Evolutionary conservation across 1,140 invertebrate genomes (phyloP), one percentile per base, ranked within the genome.

Genomic region (Geopemphigus sp.): DNA sequence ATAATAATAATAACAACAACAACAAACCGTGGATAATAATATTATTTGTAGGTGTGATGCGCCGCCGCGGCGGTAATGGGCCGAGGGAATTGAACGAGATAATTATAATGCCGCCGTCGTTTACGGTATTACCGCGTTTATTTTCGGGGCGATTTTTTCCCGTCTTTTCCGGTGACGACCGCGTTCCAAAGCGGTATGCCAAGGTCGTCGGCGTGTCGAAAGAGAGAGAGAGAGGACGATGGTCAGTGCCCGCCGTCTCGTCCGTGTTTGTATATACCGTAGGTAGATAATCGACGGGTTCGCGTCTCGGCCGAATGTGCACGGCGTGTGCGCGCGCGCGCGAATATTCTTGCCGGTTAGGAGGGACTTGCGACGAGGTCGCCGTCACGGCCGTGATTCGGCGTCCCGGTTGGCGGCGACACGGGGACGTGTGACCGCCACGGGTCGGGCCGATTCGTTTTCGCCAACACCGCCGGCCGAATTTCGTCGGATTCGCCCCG

Each of bases 31-130:
- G 45, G 66, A 68, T 68, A 68, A 68, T 68, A 68, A 4, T 68
- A 68, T 50, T 19, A 50, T 68, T 14, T n/a, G 47, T 68, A 68
- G 39, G 66, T 50, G 66, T 47, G 66, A 68, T 68, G 47, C 66
- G 39, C n/a, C 39, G 61, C 39, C 14, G 22, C n/a, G 14, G 22
- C 11, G 12, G 64, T 50, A 68, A 68, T 50, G 64, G 39, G 39
- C 22, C 66, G 66, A 68, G 22, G 32, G 63, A 45, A 66, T n/a
- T 45, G 63, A 66, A 66, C 63, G 32, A 66, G 19, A 66, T 66
- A 66, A 68, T 68, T 50, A 68, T 68, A 50, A 50, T 68, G 29
- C 22, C 15, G 24, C 47, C 39, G 66, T 47, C 14, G 66, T 68
- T 24, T 66, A 66, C 63, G 61, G 61, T 47, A 47, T 47, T 47